phyloP scores from a whole-genome alignment of 2,113 vertebrate genomes.

The Microcebus jonahi region DNA sequence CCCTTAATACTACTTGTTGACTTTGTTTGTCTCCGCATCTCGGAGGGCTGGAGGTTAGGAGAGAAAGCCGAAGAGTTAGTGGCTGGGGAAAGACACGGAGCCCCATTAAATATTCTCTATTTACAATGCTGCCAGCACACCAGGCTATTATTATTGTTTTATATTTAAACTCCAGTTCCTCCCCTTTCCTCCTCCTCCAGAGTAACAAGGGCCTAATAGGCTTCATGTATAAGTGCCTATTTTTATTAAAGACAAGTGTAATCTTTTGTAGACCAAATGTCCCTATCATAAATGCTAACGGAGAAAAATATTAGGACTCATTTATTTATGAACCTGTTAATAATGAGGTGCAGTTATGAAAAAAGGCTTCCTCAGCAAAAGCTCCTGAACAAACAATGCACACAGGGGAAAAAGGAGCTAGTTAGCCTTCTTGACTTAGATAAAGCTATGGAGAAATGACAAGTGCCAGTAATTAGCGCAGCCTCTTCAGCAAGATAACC shows the following conservation, averaged over 20 bases:
- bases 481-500: slow-evolving; percentile 92
- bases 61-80: slow-evolving; percentile 21
- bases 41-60: background rate
- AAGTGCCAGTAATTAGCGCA: slow-evolving; percentile 96
- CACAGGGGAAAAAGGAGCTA: slow-evolving; percentile 89
- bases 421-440: slow-evolving; percentile 96
- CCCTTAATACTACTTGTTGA: background rate
- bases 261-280: slow-evolving; percentile 91
- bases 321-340: slow-evolving; percentile 97
- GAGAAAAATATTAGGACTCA: slow-evolving; percentile 92
- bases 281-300: slow-evolving; percentile 93
- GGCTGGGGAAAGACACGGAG: background rate
- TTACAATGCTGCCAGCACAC: slow-evolving; percentile 25
- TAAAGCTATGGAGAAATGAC: slow-evolving; percentile 93
- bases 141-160: slow-evolving; percentile 71
- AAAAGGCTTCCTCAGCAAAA: slow-evolving; percentile 92
- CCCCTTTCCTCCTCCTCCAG: slow-evolving; percentile 80
- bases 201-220: slow-evolving; percentile 90
- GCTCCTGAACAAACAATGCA: slow-evolving; percentile 91
- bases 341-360: slow-evolving; percentile 92
- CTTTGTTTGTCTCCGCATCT: background rate
- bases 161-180: slow-evolving; percentile 79
- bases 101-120: slow-evolving; percentile 24
- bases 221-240: slow-evolving; percentile 93
- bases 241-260: slow-evolving; percentile 94